Evolutionary conservation across 2,888 invertebrate species (phyloP), one percentile per base, ranked within the genome.

Genomic region (Chironomus tentans): DNA sequence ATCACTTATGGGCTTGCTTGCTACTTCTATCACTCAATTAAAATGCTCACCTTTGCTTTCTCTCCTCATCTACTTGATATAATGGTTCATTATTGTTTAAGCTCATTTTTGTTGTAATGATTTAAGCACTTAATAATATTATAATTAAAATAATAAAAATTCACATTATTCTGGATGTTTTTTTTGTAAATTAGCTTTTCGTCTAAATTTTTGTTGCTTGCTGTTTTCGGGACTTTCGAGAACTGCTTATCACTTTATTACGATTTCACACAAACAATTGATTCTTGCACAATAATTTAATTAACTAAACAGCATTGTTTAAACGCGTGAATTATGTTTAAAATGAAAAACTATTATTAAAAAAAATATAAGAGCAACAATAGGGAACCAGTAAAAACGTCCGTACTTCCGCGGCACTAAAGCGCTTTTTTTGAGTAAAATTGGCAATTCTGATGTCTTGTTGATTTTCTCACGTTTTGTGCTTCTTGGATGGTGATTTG

Each of bases 81-180:
- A 72, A 62, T 4, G 72, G 61, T 22, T 72, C 72, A 18, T 72
- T 72, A 38, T 72, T 72, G 21, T 72, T 72, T 46, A 72, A 62
- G 61, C 72, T 72, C 72, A 72, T 72, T 5, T 21, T 72, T 72
- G 18, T 62, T 22, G 65, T 24, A 24, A 65, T 65, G 12, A 65
- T 22, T 65, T 65, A 65, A 65, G 12, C 65, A 65, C 65, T 65
- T 24, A 22, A n/a, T 56, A 46, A 48, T 50, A 4, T 21, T 22
- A 22, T 72, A 38, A 72, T 61, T 72, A 21, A 61, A 21, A 72
- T 38, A 50, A 22, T 46, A 38, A 38, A 56, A 56, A 50, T 72
- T 61, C 46, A 71, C 61, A 50, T 62, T 61, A 28, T 18, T 50
- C 22, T 50, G 18, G n/a, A 24, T 56, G 18, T 50, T 72, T 72